These are phyloP conservation scores for Pseudopipra pipra DNA, from an alignment of 2,113 vertebrate genomes.

Conservation along the genomic window DNA sequence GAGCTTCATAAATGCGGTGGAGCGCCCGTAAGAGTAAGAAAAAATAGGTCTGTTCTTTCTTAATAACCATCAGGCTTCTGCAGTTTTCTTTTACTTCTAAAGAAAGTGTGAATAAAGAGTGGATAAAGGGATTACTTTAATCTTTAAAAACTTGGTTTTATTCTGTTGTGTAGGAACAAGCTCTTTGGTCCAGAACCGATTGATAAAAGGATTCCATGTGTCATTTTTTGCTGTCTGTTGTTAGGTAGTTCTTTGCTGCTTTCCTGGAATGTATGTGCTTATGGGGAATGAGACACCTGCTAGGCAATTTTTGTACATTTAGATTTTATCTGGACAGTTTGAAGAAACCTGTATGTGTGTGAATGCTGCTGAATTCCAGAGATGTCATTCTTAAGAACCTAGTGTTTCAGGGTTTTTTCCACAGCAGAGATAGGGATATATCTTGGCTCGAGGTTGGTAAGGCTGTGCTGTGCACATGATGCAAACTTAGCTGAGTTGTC, in stretches of 20 bases:
- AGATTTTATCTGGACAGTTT: background rate
- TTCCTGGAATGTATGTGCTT: background rate
- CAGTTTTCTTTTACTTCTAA: background rate
- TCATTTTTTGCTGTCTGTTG: background rate
- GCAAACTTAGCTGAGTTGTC: background rate
- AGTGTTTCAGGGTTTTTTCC: background rate
- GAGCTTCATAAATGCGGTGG: background rate
- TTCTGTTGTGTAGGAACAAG: background rate
- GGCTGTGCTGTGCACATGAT: background rate
- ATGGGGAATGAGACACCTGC: background rate
- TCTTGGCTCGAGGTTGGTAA: background rate
- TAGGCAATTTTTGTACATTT: background rate
- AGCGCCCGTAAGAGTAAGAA: background rate
- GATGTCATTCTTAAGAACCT: background rate
- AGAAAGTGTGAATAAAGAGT: background rate
- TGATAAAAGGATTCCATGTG: background rate
- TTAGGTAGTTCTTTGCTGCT: background rate
- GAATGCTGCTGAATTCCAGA: background rate
- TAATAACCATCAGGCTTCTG: background rate
- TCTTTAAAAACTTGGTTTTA: background rate
- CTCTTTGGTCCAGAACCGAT: background rate
- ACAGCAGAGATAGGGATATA: background rate
- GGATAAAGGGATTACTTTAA: background rate
- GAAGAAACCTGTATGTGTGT: accelerated
- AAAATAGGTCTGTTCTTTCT: background rate